Evolutionary conservation across 2,888 invertebrate genomes (phyloP), one percentile per base, ranked within the genome.

Genomic region (Hydroisotoma schaefferi): DNA sequence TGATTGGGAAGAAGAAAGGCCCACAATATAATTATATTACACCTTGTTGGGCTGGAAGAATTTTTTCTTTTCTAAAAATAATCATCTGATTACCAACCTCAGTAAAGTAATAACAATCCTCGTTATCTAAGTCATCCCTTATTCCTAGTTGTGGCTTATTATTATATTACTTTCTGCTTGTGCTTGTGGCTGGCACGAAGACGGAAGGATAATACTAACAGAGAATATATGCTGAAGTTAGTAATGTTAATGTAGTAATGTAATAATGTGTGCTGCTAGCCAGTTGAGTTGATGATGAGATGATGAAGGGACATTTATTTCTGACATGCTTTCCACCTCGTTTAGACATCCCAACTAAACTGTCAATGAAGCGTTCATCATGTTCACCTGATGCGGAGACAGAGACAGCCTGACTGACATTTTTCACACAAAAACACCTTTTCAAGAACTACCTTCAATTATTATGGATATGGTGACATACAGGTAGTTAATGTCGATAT

Each of bases 1-100:
- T n/a, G n/a, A n/a, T 8, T 4, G n/a, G 20, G 8, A 10, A 40
- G 40, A 20, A 15, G 5, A 40, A 15, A 22, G 23, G 6, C 33
- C 47, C 51, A 54, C 48, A 57, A 54, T 62, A 51, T 62, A 65
- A 65, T 65, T 65, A 65, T 58, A 60, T 58, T 62, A 65, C 59
- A 62, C 65, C 65, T 65, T 65, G 65, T 65, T 65, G 58, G 51
- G 51, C 59, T 60, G 55, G 57, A 55, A 59, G 47, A 56, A 40
- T 58, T 64, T 57, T 61, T 55, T 57, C 38, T 26, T 6, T 37
- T 52, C 52, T 37, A 52, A 37, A 52, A 52, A 59, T 63, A 63
- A 59, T 63, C 63, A 63, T 52, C 46, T 63, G 59, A 63, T 63
- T 59, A 59, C 52, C n/a, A n/a, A n/a, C n/a, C n/a, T n/a, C n/a